phyloP scores from a whole-genome alignment of 2,888 invertebrate genomes.

The Drosophila borborema region DNA sequence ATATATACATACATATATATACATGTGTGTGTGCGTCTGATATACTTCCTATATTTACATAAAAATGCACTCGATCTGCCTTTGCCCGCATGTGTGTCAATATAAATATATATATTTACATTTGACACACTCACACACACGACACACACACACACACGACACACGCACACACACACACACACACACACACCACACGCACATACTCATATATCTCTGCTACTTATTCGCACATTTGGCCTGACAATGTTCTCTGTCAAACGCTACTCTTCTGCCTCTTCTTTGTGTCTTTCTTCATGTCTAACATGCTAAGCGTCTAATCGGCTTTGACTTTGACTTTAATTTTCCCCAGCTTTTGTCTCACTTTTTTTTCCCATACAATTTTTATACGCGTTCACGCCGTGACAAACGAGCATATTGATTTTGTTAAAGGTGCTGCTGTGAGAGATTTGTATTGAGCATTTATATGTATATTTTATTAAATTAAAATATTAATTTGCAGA shows the following conservation, averaged over 20 bases:
- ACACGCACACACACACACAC: neutral
- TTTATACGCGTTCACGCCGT: neutral
- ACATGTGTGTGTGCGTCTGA: constrained; percentile 2
- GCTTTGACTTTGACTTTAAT: constrained; percentile 52
- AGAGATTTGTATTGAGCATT: neutral
- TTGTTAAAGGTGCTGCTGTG: neutral
- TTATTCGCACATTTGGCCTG: constrained; percentile 57
- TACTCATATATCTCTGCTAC: constrained; percentile 35
- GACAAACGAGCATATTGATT: neutral
- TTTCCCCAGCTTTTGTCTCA: constrained; percentile 25
- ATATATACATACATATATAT: neutral
- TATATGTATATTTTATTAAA: too few species aligned
- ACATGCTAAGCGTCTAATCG: constrained; percentile 68
- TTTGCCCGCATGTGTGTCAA: constrained; percentile 56
- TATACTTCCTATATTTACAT: constrained; percentile 61
- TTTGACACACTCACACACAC: constrained; percentile 12
- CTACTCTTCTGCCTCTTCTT: constrained; percentile 1
- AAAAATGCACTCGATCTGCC: constrained; percentile 78
- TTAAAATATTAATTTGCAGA: too few species aligned
- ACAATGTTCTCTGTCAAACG: constrained; percentile 24
- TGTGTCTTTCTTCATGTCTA: constrained; percentile 48
- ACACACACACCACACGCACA: neutral
- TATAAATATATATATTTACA: constrained; percentile 57
- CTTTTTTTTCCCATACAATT: constrained; percentile 29
- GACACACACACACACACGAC: constrained; percentile 8